Base-by-base conservation (phyloP, 2,888 invertebrate species). In the Hanleya hanleyi region DNA sequence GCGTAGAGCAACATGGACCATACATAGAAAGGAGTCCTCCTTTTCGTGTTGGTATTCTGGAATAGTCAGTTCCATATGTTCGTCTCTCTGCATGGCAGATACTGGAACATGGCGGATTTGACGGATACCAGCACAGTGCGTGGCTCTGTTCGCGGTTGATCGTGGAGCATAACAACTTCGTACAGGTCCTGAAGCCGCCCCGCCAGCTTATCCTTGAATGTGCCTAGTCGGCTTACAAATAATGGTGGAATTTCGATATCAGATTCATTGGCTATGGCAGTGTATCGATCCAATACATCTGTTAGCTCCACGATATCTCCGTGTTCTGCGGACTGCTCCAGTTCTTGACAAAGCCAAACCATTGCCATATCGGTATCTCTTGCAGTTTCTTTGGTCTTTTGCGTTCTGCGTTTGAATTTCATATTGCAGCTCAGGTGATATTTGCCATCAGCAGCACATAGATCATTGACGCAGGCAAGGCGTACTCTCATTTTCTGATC, bases 271-370 rank as follows among this genome's bases (percentile, higher is more conserved):
- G 69, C 69, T 36, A 68, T 68, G 7, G 50, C 22, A 62, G 35
- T 61, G 36, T 68, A 68, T 61, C 69, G 32, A 15, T 68, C 51
- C 57, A 50, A 68, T 29, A 68, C 50, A 61, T 57, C 69, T 32
- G 26, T 62, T 9, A 62, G 29, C 9, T 68, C 57, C 12, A 67
- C 15, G 15, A 67, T 47, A 33, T 67, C 47, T 18, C 12, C 12
- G 9, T 18, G 41, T 29, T 26, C 9, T 32, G 69, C 57, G 15
- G 36, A 68, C n/a, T 68, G 12, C 35, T n/a, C n/a, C n/a, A n/a
- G n/a, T n/a, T n/a, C n/a, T n/a, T n/a, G n/a, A n/a, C n/a, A n/a
- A n/a, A n/a, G n/a, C n/a, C n/a, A n/a, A n/a, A n/a, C n/a, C n/a
- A n/a, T n/a, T n/a, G n/a, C n/a, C n/a, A n/a, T n/a, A 67, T n/a